Evolutionary conservation across 2,113 vertebrate genomes (phyloP), one percentile per base, ranked within the genome.

Genomic region (Tympanuchus pallidicinctus): DNA sequence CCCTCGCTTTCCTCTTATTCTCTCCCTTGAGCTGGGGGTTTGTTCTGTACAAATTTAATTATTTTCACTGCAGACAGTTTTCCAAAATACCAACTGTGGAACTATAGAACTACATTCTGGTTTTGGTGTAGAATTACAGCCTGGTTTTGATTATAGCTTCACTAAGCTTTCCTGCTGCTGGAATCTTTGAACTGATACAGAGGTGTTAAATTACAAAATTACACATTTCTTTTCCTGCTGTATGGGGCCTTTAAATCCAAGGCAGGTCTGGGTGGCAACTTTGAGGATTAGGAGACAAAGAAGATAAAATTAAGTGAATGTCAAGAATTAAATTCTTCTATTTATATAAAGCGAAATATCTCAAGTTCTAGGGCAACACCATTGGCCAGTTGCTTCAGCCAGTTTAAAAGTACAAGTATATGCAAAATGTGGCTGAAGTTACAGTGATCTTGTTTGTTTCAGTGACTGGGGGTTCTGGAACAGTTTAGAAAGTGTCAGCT

Each of bases 101-200:
- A 61, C 40, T 89, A 22, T 27, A 28, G n/a, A 61, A 69, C 22
- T 67, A 57, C 32, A 67, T 12, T 91, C 84, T 95, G 93, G 64
- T 27, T 76, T 72, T 43, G 56, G 43, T 89, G 28, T 24, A 28
- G n/a, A 61, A 72, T 27, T 64, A 69, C 32, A 67, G 12, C 89
- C 84, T 95, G 93, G 72, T 86, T 93, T 96, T 73, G 66, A 93
- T 94, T 93, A 85, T 86, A 85, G 22, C 17, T 91, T 85, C 52
- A 82, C 67, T 36, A 72, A 88, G 70, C 76, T 90, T 87, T 87
- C 79, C 22, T 92, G 76, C 65, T 91, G 36, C 81, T 85, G 91
- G 83, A 75, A 56, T 69, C 36, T 86, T 74, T 84, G 47, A 90
- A 82, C 72, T 80, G 84, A 34, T 25, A 2, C 15, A 13, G 34